A percentile compares a stretch with the other conserved stretches of the same genome.
phyloP scores from a whole-genome alignment of 2,888 invertebrate species.

The Trissolcus brochymenae region DNA sequence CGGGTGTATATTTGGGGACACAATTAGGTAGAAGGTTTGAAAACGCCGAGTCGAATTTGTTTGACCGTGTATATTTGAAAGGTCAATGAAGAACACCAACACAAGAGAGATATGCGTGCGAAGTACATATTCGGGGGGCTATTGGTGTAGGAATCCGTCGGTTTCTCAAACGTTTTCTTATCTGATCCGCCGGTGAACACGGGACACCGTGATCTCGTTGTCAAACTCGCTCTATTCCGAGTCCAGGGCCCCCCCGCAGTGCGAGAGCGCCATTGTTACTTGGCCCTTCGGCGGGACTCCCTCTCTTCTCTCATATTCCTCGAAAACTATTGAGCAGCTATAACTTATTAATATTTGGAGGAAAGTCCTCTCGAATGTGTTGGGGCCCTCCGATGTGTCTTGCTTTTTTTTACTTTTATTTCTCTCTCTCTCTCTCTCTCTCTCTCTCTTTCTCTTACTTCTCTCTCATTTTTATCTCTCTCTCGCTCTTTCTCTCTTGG shows the following conservation, averaged over 20 bases:
- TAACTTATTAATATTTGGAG: constrained; percentile 75
- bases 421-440: constrained; percentile 30
- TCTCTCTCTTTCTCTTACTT: constrained; percentile 34
- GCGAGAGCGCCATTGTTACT: constrained; percentile 72
- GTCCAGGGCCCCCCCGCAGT: constrained; percentile 67
- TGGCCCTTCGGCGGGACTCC: constrained; percentile 53
- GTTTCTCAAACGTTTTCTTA: constrained; percentile 71
- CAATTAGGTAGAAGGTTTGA: constrained; percentile 26
- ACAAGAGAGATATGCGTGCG: constrained; percentile 66
- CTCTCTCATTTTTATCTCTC: no score
- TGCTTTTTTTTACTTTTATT: constrained; percentile 30
- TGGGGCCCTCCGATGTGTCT: constrained; percentile 35
- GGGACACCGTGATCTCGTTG: constrained; percentile 70
- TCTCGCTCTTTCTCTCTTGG: constrained; percentile 32
- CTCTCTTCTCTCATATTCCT: constrained; percentile 61
- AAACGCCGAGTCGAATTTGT: constrained; percentile 43
- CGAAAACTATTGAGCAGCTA: constrained; percentile 71
- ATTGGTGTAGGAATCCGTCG: constrained; percentile 64
- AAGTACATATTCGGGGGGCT: constrained; percentile 59
- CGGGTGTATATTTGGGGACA: not conserved
- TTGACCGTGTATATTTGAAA: constrained; percentile 51
- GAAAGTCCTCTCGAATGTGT: constrained; percentile 62
- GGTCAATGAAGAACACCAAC: constrained; percentile 54
- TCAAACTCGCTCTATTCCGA: constrained; percentile 74
- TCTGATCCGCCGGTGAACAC: constrained; percentile 68